A percentile compares a stretch with the other conserved stretches of the same genome.
These are phyloP conservation scores for Drosophila orosa DNA, from an alignment of 1,140 invertebrate genomes.

Conservation along the genomic window DNA sequence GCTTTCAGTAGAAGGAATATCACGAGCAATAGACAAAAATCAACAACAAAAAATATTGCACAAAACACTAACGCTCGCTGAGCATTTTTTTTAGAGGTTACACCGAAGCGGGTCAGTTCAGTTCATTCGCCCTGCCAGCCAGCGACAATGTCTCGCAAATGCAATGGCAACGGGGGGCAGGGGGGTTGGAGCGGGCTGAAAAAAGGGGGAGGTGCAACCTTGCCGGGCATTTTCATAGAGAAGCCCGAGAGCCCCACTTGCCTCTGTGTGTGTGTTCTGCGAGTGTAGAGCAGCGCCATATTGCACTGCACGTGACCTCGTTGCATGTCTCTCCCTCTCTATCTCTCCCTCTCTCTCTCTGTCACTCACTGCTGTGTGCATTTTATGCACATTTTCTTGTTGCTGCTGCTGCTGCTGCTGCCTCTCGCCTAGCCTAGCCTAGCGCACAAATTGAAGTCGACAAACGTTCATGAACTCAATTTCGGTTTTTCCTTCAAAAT, in stretches of 20 bases:
- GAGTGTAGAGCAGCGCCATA: slow-evolving; percentile 65
- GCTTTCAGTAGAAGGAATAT: slow-evolving; percentile 24
- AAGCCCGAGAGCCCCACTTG: slow-evolving; percentile 1
- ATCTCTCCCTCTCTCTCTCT: not conserved
- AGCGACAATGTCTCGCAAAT: slow-evolving; percentile 46
- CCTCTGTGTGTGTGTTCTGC: slow-evolving; percentile 11
- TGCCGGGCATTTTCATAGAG: slow-evolving; percentile 59
- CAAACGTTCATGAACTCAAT: slow-evolving; percentile 84
- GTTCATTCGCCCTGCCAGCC: slow-evolving; percentile 75
- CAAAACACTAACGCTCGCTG: slow-evolving; percentile 11
- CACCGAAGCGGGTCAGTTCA: slow-evolving; percentile 80
- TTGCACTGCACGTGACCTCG: slow-evolving; percentile 78
- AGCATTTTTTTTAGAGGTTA: slow-evolving; percentile 76
- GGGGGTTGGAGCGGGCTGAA: not conserved
- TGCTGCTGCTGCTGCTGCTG: slow-evolving; percentile 12
- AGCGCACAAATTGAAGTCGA: slow-evolving; percentile 78
- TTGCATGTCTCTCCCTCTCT: slow-evolving; percentile 56
- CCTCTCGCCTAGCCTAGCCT: slow-evolving; percentile 49
- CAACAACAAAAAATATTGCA: slow-evolving; percentile 3
- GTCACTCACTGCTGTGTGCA: slow-evolving; percentile 18
- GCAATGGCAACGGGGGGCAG: not conserved
- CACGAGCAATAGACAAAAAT: slow-evolving; percentile 29
- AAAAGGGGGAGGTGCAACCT: slow-evolving; percentile 40
- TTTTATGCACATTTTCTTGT: slow-evolving; percentile 66
- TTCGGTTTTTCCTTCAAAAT: slow-evolving; percentile 73